A percentile compares a stretch with the other conserved stretches of the same genome.
These are phyloP conservation scores for Bufo bufo DNA, from an alignment of 2,113 vertebrate species.

Conservation along the genomic window DNA sequence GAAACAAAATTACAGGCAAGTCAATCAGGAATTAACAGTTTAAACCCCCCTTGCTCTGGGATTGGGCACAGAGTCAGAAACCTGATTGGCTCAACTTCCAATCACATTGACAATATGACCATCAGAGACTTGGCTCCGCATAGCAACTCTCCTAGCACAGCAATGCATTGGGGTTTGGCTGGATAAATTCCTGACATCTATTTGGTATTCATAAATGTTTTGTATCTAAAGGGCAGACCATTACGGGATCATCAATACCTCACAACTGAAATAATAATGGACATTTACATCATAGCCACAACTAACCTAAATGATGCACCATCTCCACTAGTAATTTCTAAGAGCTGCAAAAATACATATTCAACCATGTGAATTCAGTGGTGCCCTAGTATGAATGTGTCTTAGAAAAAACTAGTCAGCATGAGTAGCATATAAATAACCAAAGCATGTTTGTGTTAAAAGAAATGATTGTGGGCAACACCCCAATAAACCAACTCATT, in stretches of 20 bases:
- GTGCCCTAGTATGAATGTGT: neutral
- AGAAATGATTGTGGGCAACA: conserved; percentile 13
- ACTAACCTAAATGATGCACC: neutral
- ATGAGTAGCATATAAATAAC: conserved; percentile 39
- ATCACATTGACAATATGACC: too few species aligned
- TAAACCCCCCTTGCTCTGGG: too few species aligned
- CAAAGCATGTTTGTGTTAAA: conserved; percentile 12
- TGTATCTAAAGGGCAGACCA: neutral
- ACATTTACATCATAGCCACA: neutral
- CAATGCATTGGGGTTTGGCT: too few species aligned
- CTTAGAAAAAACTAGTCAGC: conserved; percentile 28
- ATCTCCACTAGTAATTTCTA: neutral
- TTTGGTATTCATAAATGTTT: neutral
- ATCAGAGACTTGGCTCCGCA: too few species aligned
- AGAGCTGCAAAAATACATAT: neutral
- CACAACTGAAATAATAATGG: neutral
- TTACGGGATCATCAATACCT: neutral
- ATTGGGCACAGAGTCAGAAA: too few species aligned
- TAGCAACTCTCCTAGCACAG: too few species aligned
- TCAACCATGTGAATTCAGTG: neutral
- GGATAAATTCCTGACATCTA: too few species aligned
- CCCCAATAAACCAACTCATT: conserved; percentile 15
- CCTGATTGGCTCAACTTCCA: too few species aligned
- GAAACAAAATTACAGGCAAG: too few species aligned
- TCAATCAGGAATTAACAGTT: too few species aligned